Evolutionary conservation across 2,888 invertebrate genomes (phyloP).

Genomic region (Helleia helle): DNA sequence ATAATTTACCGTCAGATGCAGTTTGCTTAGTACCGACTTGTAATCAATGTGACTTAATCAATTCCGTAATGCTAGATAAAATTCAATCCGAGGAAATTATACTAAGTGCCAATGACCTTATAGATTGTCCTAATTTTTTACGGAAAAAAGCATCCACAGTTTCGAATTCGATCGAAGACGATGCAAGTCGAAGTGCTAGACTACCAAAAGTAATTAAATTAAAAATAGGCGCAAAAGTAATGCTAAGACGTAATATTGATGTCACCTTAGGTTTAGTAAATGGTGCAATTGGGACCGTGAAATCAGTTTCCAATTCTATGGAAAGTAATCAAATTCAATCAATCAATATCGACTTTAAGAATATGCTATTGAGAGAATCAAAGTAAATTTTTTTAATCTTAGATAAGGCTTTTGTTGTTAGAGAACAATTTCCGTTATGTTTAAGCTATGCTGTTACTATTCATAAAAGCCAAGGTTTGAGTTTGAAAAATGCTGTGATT

Average conservation of each 20-base stretch:
- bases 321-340: no score
- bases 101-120: no score
- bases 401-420: background rate
- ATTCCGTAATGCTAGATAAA: no score
- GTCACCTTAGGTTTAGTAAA: conserved; percentile 6
- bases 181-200: background rate
- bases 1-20: no score
- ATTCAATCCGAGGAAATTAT: no score
- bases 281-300: background rate
- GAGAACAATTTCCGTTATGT: background rate
- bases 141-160: background rate
- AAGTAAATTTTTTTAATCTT: background rate
- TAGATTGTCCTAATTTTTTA: background rate
- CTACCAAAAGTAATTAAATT: background rate
- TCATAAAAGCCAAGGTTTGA: background rate
- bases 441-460: background rate
- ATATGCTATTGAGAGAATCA: no score
- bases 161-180: background rate
- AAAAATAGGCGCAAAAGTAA: background rate
- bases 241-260: conserved; percentile 7
- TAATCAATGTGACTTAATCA: no score
- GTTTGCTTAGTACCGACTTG: no score
- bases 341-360: no score
- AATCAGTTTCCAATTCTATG: no score
- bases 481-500: conserved; percentile 6